These are phyloP conservation scores for Macrostomum lignano DNA, from an alignment of 1,140 invertebrate genomes.

Conservation along the genomic window DNA sequence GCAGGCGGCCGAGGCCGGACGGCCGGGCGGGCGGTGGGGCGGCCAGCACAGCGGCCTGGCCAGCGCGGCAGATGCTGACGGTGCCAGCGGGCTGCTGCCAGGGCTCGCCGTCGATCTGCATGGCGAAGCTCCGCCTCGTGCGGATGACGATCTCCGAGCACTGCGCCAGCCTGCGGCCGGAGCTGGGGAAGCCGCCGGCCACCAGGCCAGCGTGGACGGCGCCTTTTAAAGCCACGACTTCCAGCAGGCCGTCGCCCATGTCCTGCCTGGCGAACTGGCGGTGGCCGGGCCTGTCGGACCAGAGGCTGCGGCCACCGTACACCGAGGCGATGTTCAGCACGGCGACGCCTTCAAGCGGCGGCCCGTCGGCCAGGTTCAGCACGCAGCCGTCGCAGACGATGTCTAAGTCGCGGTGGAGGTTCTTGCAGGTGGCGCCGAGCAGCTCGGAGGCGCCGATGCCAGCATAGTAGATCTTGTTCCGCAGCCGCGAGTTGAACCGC, in stretches of 20 bases:
- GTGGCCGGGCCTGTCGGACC: constrained; percentile 42
- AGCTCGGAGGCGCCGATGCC: no score
- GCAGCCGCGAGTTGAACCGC: constrained; percentile 65
- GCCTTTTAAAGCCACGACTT: constrained; percentile 77
- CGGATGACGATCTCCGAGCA: constrained; percentile 65
- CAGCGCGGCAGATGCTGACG: no score
- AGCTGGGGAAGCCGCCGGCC: constrained; percentile 52
- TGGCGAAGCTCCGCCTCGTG: no score
- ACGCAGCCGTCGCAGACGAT: constrained; percentile 72
- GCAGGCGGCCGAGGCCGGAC: no score
- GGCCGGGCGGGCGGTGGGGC: no score
- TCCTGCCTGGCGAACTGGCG: constrained; percentile 29
- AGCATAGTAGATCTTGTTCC: no score
- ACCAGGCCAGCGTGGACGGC: constrained; percentile 87
- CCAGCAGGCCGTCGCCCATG: constrained; percentile 71
- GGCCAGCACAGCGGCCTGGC: no score
- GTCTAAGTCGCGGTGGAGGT: constrained; percentile 74
- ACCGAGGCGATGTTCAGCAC: constrained; percentile 81
- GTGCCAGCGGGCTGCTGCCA: constrained; percentile 5
- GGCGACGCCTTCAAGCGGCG: constrained; percentile 66
- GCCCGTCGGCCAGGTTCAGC: constrained; percentile 60
- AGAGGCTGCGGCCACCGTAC: constrained; percentile 76
- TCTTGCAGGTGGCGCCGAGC: constrained; percentile 77
- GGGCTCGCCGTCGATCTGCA: constrained; percentile 17
- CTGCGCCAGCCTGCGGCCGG: constrained; percentile 58